phyloP scores from a whole-genome alignment of 1,140 invertebrate species.

The Drosophila kurseongensis region DNA sequence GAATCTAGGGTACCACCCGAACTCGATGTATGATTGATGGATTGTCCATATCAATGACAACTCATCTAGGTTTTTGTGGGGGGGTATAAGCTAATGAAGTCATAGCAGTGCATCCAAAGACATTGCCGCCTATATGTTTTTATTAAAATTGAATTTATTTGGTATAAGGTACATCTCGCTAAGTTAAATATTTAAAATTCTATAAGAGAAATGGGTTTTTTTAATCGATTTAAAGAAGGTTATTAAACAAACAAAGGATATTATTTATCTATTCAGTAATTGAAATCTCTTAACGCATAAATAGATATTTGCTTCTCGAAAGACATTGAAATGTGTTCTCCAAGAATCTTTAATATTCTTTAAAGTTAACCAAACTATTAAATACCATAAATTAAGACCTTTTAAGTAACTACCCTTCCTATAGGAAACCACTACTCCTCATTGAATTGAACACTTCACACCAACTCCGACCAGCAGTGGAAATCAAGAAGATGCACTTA shows the following conservation, averaged over 20 bases:
- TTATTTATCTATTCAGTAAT: too few species aligned
- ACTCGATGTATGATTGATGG: constrained; percentile 77
- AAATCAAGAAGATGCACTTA: constrained; percentile 57
- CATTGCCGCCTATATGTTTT: constrained; percentile 9
- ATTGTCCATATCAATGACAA: constrained; percentile 75
- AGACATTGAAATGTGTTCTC: too few species aligned
- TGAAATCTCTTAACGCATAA: too few species aligned
- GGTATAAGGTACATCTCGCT: too few species aligned
- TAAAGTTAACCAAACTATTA: too few species aligned
- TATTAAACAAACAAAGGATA: too few species aligned
- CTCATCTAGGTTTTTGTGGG: constrained; percentile 28
- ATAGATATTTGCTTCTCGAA: too few species aligned
- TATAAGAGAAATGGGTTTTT: too few species aligned
- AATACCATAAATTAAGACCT: background rate
- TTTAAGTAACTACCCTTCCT: background rate
- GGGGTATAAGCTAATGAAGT: constrained; percentile 44
- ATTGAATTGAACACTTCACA: constrained; percentile 25
- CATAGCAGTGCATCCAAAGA: constrained; percentile 20
- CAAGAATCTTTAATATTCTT: too few species aligned
- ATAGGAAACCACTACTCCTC: background rate
- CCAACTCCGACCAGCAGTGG: constrained; percentile 8
- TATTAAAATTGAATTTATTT: background rate
- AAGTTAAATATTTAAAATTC: too few species aligned
- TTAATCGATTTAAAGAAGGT: too few species aligned
- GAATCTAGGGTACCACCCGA: constrained; percentile 58